Evolutionary conservation across 2,797 vertebrate genomes (phyloP).

Genomic region (Brachymystax lenok): DNA sequence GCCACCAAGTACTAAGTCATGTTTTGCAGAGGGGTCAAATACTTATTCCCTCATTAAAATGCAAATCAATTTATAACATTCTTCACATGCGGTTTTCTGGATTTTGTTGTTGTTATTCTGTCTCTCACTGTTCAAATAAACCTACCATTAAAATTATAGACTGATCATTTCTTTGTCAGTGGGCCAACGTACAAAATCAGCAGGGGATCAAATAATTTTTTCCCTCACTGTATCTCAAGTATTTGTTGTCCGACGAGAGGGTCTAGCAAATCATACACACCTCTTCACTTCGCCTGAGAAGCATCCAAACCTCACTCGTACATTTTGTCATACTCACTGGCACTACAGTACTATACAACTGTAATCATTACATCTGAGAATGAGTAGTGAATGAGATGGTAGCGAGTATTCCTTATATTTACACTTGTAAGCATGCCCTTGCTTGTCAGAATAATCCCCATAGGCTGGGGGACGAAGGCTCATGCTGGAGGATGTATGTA

Average conservation of each 20-base stretch:
- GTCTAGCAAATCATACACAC: conserved; percentile 29
- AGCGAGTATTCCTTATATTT: conserved; percentile 49
- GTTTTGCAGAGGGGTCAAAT: too few relatives aligned
- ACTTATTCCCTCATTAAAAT: too few relatives aligned
- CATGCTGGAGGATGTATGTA: conserved; percentile 60
- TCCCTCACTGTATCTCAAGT: conserved; percentile 4
- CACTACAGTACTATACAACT: conserved; percentile 26
- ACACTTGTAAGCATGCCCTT: conserved; percentile 49
- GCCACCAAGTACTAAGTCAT: too few relatives aligned
- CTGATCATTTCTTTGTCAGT: too few relatives aligned
- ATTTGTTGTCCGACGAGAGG: conserved; percentile 17
- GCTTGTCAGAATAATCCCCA: conserved; percentile 25
- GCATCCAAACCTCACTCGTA: conserved; percentile 15
- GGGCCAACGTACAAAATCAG: too few relatives aligned
- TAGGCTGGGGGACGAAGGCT: conserved; percentile 42
- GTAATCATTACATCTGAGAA: conserved; percentile 35
- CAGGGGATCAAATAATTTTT: too few relatives aligned
- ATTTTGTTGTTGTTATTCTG: too few relatives aligned
- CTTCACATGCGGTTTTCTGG: too few relatives aligned
- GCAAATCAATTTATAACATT: too few relatives aligned
- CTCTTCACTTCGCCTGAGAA: conserved; percentile 1
- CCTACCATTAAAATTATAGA: too few relatives aligned
- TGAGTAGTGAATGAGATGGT: conserved; percentile 36
- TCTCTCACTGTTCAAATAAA: too few relatives aligned
- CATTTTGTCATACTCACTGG: conserved; percentile 13